Evolutionary conservation across 2,797 vertebrate species (phyloP).

Genomic region (Cirrhinus molitorella): DNA sequence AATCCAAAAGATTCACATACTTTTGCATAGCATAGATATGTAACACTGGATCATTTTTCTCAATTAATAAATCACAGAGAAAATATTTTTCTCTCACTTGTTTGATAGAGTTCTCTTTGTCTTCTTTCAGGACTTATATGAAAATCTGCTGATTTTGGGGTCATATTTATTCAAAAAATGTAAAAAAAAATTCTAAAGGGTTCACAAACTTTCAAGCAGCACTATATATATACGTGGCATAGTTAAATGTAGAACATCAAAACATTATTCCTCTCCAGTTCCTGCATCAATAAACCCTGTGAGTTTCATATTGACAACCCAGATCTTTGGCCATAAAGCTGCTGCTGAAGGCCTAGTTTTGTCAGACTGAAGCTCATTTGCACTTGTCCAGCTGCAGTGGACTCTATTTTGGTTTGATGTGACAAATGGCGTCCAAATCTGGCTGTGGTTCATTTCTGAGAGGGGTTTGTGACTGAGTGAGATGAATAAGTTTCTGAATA

Average conservation of each 20-base stretch:
- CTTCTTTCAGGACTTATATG: too few species aligned
- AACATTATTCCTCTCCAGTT: not conserved
- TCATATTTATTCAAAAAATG: too few species aligned
- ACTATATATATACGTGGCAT: not conserved
- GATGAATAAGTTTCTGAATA: not conserved
- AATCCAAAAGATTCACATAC: too few species aligned
- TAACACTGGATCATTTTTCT: too few species aligned
- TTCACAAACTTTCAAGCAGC: too few species aligned
- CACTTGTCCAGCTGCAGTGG: conserved; percentile 9
- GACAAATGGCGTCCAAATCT: not conserved
- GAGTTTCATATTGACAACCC: not conserved
- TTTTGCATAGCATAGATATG: too few species aligned
- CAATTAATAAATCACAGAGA: too few species aligned
- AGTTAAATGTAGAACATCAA: not conserved
- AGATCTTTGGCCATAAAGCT: not conserved
- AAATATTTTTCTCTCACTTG: too few species aligned
- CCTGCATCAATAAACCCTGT: not conserved
- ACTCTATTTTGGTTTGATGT: not conserved
- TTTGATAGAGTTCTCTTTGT: too few species aligned
- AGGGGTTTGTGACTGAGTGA: not conserved
- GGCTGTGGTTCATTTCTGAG: not conserved
- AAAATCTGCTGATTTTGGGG: too few species aligned
- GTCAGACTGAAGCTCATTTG: not conserved
- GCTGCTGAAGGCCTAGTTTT: not conserved
- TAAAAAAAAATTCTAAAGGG: too few species aligned